A percentile compares a stretch with the other conserved stretches of the same genome.
These are phyloP conservation scores for Acromyrmex charruanus DNA, from an alignment of 1,140 invertebrate species.

Conservation along the genomic window DNA sequence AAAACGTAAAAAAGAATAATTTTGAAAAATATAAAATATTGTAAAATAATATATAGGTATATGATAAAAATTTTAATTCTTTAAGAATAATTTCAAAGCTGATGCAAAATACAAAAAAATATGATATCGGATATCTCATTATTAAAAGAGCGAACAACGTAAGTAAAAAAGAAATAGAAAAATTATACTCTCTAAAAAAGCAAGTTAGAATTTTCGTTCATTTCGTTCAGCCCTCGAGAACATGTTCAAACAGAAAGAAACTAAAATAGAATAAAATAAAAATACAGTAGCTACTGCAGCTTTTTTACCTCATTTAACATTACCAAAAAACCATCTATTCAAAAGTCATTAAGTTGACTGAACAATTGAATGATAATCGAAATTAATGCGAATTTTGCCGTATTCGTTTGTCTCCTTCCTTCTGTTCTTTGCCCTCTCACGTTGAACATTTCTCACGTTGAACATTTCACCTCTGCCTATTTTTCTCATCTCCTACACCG, in stretches of 20 bases:
- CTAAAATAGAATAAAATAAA: neutral
- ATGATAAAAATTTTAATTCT: neutral
- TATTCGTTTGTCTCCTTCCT: neutral
- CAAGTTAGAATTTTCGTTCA: slow-evolving; percentile 1
- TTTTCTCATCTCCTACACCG: slow-evolving; percentile 39
- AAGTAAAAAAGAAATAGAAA: slow-evolving; percentile 16
- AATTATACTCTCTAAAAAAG: slow-evolving; percentile 33
- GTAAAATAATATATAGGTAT: neutral
- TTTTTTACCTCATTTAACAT: slow-evolving; percentile 20
- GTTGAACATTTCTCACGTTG: slow-evolving; percentile 11
- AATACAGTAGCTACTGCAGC: no score
- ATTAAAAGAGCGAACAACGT: slow-evolving; percentile 11
- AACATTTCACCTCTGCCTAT: slow-evolving; percentile 44
- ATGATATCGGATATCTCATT: slow-evolving; percentile 55
- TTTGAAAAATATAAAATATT: neutral
- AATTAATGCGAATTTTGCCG: slow-evolving; percentile 34
- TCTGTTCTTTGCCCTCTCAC: neutral
- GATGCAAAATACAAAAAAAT: slow-evolving; percentile 22
- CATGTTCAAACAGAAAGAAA: slow-evolving; percentile 3
- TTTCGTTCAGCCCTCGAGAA: neutral
- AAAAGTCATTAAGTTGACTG: slow-evolving; percentile 1
- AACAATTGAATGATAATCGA: slow-evolving; percentile 21
- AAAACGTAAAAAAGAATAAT: neutral
- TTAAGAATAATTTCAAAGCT: slow-evolving; percentile 26
- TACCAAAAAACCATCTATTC: neutral